Evolutionary conservation across 2,113 vertebrate genomes (phyloP).

Genomic region (Megatriorchis doriae): DNA sequence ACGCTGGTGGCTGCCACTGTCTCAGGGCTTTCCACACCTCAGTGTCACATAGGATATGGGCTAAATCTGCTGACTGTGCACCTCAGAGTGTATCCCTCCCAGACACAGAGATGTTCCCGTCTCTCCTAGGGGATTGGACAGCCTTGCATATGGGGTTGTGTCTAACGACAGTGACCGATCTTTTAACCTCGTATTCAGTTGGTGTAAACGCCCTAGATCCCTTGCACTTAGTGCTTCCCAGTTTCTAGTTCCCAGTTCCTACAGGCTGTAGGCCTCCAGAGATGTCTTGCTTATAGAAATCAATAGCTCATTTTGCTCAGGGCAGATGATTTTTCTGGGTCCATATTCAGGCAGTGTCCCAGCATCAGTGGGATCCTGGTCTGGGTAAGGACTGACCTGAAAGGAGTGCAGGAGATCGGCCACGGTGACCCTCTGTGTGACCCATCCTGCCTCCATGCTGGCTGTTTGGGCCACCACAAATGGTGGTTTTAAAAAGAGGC

Average conservation of each 20-base stretch:
- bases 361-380: background rate
- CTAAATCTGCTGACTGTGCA: background rate
- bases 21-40: background rate
- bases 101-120: background rate
- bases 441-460: background rate
- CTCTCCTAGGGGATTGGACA: background rate
- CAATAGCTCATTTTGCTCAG: background rate
- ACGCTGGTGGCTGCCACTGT: background rate
- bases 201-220: background rate
- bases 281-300: background rate
- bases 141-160: background rate
- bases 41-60: rapidly evolving
- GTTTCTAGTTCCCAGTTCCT: background rate
- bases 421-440: background rate
- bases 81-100: background rate
- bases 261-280: background rate
- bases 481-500: background rate
- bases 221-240: background rate
- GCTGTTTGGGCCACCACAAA: background rate
- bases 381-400: background rate
- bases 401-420: rapidly evolving
- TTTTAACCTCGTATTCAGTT: background rate
- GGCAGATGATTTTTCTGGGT: background rate
- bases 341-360: background rate
- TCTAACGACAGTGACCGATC: background rate